Evolutionary conservation across 2,113 vertebrate species (phyloP).

Genomic region (Eulacestoma nigropectus): DNA sequence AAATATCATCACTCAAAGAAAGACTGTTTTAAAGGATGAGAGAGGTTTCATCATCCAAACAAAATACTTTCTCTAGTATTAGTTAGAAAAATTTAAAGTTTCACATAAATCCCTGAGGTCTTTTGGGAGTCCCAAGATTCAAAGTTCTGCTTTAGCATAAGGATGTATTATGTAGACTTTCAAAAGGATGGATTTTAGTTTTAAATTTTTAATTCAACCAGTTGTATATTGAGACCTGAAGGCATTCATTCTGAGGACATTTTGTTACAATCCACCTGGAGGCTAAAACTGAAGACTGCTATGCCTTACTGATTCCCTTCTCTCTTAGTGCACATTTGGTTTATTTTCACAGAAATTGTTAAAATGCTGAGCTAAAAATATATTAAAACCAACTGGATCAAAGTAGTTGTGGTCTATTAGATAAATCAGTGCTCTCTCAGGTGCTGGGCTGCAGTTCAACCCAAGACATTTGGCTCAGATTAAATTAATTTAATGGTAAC

Average conservation of each 20-base stretch:
- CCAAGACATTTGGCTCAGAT: constrained; percentile 27
- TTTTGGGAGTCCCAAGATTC: background rate
- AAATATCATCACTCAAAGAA: background rate
- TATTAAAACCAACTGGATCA: constrained; percentile 17
- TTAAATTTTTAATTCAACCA: background rate
- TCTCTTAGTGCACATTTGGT: background rate
- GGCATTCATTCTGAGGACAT: background rate
- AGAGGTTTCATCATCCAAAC: background rate
- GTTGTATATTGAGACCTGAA: background rate
- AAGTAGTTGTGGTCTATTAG: background rate
- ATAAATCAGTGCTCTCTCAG: background rate
- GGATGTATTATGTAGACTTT: background rate
- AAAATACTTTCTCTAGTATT: background rate
- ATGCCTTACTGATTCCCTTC: background rate
- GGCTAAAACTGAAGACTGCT: background rate
- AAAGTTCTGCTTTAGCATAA: background rate
- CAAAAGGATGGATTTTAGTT: background rate
- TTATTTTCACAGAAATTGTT: constrained; percentile 23
- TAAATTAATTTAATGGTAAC: constrained; percentile 7
- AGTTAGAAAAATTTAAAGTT: background rate
- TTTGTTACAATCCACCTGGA: background rate
- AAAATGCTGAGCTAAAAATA: constrained; percentile 6
- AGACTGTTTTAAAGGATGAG: background rate
- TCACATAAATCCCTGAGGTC: background rate
- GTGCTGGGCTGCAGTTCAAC: background rate